Base-by-base conservation (phyloP, 2,113 vertebrate species). In the Brevimyrus niger region DNA sequence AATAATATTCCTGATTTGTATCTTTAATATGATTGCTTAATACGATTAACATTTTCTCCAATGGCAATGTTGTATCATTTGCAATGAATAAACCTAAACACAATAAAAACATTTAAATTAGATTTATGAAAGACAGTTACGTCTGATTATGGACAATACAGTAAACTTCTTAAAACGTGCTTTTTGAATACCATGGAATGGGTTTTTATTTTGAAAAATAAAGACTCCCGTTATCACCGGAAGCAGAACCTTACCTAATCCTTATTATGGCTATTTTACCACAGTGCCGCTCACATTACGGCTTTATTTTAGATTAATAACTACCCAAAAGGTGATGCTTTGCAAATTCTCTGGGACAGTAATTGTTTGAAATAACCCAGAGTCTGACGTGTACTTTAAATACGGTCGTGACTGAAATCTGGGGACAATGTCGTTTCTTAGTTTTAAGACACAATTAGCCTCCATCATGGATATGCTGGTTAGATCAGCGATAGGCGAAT, bases 391-490 rank as follows among this genome's bases (percentile, higher is more conserved):
- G 19, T n/a, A 87, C 53, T 87, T 21, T 87, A 53, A 61, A 21
- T 5, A 44, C 38, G 51, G 23, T 15, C 11, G 47, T 87, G 82
- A 21, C 42, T 42, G 21, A 8, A 44, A 87, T 38, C 35, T 58
- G 51, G 48, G 87, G 46, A 88, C 42, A 42, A 93, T 93, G 92
- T 90, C 92, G 44, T 85, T 91, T 48, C 88, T 89, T 2, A 91
- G 91, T 38, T 89, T 93, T 47, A 92, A 92, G 48, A 87, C 91
- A 82, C 90, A 92, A 89, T 88, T 93, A 80, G 92, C 92, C 80
- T 91, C 92, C 17, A 90, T 93, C 42, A 87, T 93, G 86, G 92
- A 93, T 53, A 89, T 92, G 5, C 91, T 92, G 47, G 91, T 91
- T 4, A 91, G 90, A 76, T 89, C 91, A 7, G 92, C 92, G 9